Percentiles rank a stretch among this genome's conserved stretches.
Evolutionary conservation across 2,888 invertebrate species (phyloP).

Genomic region (Orchesellides sinensis): DNA sequence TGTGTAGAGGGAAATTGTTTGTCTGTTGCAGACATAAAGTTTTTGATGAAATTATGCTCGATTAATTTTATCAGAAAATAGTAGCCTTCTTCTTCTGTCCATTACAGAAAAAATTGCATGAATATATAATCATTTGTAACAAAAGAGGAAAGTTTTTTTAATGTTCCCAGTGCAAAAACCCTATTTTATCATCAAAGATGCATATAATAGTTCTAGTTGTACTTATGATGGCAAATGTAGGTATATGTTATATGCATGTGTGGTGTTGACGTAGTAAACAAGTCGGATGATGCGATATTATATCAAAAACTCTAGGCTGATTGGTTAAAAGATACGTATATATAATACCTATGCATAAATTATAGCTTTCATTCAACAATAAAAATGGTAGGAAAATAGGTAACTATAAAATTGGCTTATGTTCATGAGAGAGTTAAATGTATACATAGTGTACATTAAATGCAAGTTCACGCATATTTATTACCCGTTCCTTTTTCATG

Average conservation of each 20-base stretch:
- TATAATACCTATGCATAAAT: background rate
- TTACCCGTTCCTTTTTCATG: constrained; percentile 21
- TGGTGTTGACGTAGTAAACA: constrained; percentile 5
- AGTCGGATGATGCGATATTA: background rate
- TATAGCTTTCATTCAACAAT: constrained; percentile 2
- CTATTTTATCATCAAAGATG: no score
- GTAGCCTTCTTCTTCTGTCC: constrained; percentile 29
- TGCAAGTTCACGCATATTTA: background rate
- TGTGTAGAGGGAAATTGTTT: constrained; percentile 13
- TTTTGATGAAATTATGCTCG: constrained; percentile 43
- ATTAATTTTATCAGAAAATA: constrained; percentile 56
- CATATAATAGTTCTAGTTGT: background rate
- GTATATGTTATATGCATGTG: constrained; percentile 1
- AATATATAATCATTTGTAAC: constrained; percentile 18
- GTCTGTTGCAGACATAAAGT: background rate
- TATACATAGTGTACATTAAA: background rate
- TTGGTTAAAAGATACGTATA: background rate
- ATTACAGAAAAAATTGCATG: background rate
- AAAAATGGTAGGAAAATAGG: background rate
- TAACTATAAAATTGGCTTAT: no score
- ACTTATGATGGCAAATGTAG: no score
- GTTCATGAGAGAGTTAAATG: no score
- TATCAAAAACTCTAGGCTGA: constrained; percentile 1
- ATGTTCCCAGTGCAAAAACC: background rate
- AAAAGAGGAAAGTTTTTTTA: constrained; percentile 14